Conservation (phyloP, 2,888 invertebrate species). For the Leptopterna dolabrata region DNA sequence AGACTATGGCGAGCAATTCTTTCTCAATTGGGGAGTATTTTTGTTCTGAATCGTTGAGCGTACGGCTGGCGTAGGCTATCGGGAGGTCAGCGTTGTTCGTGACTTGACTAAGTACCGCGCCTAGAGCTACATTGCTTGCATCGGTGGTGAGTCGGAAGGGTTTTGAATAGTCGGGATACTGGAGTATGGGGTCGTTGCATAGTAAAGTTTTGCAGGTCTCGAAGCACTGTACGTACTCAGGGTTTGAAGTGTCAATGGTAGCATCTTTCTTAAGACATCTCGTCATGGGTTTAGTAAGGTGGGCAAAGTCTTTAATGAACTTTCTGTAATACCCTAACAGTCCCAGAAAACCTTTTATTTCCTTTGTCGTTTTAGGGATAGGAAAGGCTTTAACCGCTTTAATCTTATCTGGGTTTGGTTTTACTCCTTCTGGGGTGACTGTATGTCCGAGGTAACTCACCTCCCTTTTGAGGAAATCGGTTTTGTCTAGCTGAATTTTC, state of each 20-base stretch:
- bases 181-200: too few relatives aligned
- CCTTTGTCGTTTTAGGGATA: conserved; percentile 59
- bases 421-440: conserved; percentile 41
- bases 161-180: neutral
- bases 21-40: conserved; percentile 63
- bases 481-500: conserved; percentile 55
- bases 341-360: too few relatives aligned
- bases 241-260: neutral
- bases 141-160: neutral
- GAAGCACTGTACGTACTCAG: neutral
- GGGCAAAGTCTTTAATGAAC: neutral
- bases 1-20: conserved; percentile 65
- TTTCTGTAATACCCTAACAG: too few relatives aligned
- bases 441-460: conserved; percentile 1
- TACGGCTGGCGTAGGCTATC: neutral
- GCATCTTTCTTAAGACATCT: too few relatives aligned
- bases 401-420: conserved; percentile 51
- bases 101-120: neutral
- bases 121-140: neutral
- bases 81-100: neutral
- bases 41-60: neutral
- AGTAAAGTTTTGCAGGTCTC: neutral
- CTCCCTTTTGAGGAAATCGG: conserved; percentile 52
- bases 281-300: neutral
- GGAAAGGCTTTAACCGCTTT: conserved; percentile 31